Evolutionary conservation across 2,113 vertebrate genomes (phyloP).

Genomic region (Xiphorhynchus elegans): DNA sequence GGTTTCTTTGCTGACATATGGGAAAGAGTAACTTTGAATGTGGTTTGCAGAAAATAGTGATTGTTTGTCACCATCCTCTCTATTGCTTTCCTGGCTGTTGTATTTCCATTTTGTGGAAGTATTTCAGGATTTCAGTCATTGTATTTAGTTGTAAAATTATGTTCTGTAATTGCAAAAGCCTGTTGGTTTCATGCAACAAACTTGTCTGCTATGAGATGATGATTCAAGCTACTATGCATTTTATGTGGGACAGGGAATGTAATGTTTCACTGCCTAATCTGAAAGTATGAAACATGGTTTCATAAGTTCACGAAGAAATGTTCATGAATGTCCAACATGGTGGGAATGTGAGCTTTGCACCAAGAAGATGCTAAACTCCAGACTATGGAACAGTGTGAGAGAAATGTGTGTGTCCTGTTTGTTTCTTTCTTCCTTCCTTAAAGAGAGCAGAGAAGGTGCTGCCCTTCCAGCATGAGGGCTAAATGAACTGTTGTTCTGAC

Average conservation of each 20-base stretch:
- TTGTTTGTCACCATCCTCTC: neutral
- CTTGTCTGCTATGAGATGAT: neutral
- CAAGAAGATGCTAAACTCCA: neutral
- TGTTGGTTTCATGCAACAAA: neutral
- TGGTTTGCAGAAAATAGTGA: neutral
- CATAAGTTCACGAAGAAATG: neutral
- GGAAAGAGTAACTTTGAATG: neutral
- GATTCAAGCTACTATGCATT: neutral
- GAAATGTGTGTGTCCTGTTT: neutral
- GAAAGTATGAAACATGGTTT: neutral
- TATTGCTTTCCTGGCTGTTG: neutral
- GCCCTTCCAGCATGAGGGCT: neutral
- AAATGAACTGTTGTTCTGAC: neutral
- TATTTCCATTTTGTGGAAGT: neutral
- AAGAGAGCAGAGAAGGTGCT: neutral
- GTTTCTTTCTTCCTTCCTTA: neutral
- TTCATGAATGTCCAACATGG: neutral
- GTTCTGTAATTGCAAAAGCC: neutral
- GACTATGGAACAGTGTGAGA: neutral
- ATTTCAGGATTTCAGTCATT: neutral
- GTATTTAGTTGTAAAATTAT: neutral
- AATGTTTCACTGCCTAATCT: neutral
- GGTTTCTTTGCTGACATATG: neutral
- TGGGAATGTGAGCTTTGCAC: neutral
- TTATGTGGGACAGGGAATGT: neutral